Evolutionary conservation across 30 jellyfish, hydroid and myxozoan species (phyloP), one percentile per base, ranked within the genome.

Genomic region (Cassiopea xamachana): DNA sequence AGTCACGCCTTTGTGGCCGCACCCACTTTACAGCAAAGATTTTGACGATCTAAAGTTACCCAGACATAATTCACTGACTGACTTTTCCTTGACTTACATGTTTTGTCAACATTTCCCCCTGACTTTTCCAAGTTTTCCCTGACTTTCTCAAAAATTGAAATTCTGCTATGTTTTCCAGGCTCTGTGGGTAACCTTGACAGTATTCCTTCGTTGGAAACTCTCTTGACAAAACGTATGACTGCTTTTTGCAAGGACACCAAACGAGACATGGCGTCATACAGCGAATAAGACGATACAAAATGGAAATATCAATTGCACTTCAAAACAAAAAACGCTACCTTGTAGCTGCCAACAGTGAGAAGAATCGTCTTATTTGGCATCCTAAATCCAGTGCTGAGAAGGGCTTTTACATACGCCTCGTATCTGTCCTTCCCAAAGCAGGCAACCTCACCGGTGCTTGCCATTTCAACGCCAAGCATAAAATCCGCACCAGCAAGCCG

Each of bases 391-490:
- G 99, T 96, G 83, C 98, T 93, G 44, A 94, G 83, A 61, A 96
- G 89, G 10, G 99, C 99, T 82, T 96, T 96, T 58, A 96, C 69
- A 83, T 83, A 96, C 1, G 99, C 99, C 88, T 96, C 99, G 88
- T 92, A 96, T 64, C 91, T 79, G 79, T 96, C 91, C 76, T 96
- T 98, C 8, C 99, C 99, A 87, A 96, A 96, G 46, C 99, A 96
- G 19, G 99, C 99, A 16, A 96, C 99, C 79, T 96, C 99, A 19
- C 99, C 99, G 2, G 99, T 96, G 48, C 98, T 90, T 46, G 99
- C 99, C 99, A 96, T 96, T 78, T 96, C 99, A 12, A 96, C 99
- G 75, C 99, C 99, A 69, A 96, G 98, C 92, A 89, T 90, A 85
- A 96, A 93, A 76, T 96, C 99, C 18, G 99, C 99, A 60, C 98